A percentile compares a stretch with the other conserved stretches of the same genome.
Conservation (phyloP, 2,113 vertebrate genomes). For the Glaucomys volans region DNA sequence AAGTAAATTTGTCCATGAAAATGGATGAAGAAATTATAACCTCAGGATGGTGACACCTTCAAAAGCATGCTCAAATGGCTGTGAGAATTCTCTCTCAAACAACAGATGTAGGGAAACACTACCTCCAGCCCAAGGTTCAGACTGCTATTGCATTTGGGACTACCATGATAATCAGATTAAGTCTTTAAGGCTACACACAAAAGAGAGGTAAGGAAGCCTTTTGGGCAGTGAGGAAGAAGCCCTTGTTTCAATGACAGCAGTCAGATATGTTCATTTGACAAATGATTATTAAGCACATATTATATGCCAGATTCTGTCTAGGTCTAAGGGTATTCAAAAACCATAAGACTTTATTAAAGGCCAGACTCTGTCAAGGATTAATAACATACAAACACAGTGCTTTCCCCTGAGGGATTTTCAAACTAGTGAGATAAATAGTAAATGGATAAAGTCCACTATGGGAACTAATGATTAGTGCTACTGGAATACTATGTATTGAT, state of each 20-base stretch:
- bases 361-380: background rate
- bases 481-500: background rate
- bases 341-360: background rate
- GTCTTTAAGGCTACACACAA: background rate
- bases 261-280: background rate
- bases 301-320: background rate
- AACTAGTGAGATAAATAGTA: constrained; percentile 25
- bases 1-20: background rate
- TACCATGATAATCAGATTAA: background rate
- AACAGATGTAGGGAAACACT: background rate
- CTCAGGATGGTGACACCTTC: background rate
- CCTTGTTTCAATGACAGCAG: background rate
- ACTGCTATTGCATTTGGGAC: background rate
- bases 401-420: background rate
- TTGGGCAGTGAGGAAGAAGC: background rate
- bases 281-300: background rate
- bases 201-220: background rate
- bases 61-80: constrained; percentile 1
- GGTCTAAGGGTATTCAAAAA: background rate
- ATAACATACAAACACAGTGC: background rate
- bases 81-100: background rate
- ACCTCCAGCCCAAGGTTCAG: background rate
- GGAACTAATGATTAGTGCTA: background rate
- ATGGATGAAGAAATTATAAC: background rate
- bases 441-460: background rate